Evolutionary conservation across 2,888 invertebrate genomes (phyloP).

Genomic region (Achlya flavicornis): DNA sequence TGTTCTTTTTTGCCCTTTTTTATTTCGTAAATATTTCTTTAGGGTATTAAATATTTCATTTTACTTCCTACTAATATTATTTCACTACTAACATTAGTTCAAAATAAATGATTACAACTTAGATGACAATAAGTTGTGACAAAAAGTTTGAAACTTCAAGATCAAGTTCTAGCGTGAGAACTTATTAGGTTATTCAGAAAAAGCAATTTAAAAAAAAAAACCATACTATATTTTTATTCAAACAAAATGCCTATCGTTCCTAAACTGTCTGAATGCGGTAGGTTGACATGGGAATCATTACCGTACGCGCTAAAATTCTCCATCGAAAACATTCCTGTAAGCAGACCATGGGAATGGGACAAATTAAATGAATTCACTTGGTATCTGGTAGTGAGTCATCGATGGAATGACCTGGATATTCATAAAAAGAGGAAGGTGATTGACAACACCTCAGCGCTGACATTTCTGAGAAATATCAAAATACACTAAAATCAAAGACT

Average conservation of each 20-base stretch:
- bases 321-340: slow-evolving; percentile 52
- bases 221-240: slow-evolving; percentile 21
- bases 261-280: slow-evolving; percentile 48
- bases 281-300: slow-evolving; percentile 57
- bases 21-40: not conserved
- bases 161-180: not conserved
- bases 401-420: slow-evolving; percentile 6
- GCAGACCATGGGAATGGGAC: slow-evolving; percentile 69
- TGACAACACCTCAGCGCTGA: slow-evolving; percentile 20
- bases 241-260: slow-evolving; percentile 49
- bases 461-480: slow-evolving; percentile 8
- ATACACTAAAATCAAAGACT: not conserved
- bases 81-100: too few species aligned
- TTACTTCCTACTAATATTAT: too few species aligned
- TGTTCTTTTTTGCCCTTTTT: slow-evolving; percentile 42
- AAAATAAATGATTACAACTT: too few species aligned
- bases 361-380: slow-evolving; percentile 56
- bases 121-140: too few species aligned
- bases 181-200: not conserved
- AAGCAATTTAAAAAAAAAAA: slow-evolving; percentile 6
- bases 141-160: too few species aligned
- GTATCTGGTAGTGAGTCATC: slow-evolving; percentile 11
- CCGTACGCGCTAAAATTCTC: slow-evolving; percentile 60
- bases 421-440: slow-evolving; percentile 15
- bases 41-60: too few species aligned